Conservation (phyloP, 2,113 vertebrate species). For the Phylloscopus trochilus region DNA sequence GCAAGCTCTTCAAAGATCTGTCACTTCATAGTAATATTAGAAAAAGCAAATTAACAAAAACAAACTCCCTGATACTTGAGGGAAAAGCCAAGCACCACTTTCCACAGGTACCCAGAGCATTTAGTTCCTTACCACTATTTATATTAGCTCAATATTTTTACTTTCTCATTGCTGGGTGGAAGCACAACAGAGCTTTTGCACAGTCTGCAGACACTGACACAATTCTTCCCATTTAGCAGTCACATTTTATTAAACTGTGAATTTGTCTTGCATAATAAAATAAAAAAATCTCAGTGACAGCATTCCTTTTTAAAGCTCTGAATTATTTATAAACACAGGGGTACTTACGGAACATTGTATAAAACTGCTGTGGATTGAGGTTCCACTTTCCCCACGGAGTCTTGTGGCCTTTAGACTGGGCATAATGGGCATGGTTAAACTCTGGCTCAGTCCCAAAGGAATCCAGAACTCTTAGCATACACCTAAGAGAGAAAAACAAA, state of each 20-base stretch:
- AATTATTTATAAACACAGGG: background rate
- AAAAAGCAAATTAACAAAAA: background rate
- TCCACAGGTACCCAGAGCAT: background rate
- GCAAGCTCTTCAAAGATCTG: background rate
- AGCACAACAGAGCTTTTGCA: background rate
- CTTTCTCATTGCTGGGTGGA: background rate
- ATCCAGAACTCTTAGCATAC: conserved; percentile 95
- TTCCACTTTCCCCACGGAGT: conserved; percentile 99
- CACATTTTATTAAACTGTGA: background rate
- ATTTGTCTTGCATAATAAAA: background rate
- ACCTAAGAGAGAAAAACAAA: conserved; percentile 73
- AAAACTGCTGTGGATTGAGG: conserved; percentile 98
- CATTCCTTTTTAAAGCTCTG: background rate
- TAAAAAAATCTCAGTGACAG: background rate
- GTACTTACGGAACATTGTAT: conserved; percentile 99
- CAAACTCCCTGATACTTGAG: background rate
- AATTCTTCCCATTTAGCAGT: background rate
- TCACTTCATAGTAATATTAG: background rate
- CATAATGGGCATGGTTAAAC: conserved; percentile 97
- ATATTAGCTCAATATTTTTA: background rate
- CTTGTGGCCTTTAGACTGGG: conserved; percentile 97
- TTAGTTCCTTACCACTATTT: background rate
- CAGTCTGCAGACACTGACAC: background rate
- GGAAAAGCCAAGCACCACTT: background rate
- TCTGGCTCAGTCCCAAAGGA: conserved; percentile 98